Conservation (phyloP, 2,888 invertebrate genomes). For the Nomada fabriciana region DNA sequence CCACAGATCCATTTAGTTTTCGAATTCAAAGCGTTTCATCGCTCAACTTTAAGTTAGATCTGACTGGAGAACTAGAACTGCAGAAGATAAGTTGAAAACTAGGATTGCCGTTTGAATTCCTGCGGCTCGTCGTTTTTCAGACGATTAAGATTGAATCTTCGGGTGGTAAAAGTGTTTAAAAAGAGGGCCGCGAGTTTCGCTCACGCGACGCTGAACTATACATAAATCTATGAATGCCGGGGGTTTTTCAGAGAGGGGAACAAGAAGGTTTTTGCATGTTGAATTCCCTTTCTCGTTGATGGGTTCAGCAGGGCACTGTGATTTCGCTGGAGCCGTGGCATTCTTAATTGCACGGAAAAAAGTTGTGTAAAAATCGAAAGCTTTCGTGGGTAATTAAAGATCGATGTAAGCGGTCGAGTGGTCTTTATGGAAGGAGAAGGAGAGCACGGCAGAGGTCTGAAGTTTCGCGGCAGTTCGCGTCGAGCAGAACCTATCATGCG, state of each 20-base stretch:
- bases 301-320: too few relatives aligned
- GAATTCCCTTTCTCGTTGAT: background rate
- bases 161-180: background rate
- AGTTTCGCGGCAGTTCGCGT: conserved; percentile 57
- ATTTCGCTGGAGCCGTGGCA: conserved; percentile 7
- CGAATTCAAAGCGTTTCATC: background rate
- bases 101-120: conserved; percentile 7
- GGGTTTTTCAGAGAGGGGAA: conserved; percentile 5
- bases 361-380: conserved; percentile 58
- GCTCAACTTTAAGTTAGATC: too few relatives aligned
- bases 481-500: conserved; percentile 66
- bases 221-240: background rate
- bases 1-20: conserved; percentile 1
- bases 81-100: background rate
- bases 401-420: conserved; percentile 64
- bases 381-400: conserved; percentile 68
- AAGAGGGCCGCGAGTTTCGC: background rate
- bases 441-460: conserved; percentile 43
- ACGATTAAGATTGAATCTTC: too few relatives aligned
- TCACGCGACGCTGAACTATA: too few relatives aligned
- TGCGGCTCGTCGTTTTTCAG: background rate
- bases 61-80: too few relatives aligned
- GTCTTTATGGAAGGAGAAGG: conserved; percentile 49
- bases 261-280: conserved; percentile 16
- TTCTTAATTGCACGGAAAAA: conserved; percentile 22